phyloP scores from a whole-genome alignment of 2,797 vertebrate species.

The Hydrocynus forskahlii region DNA sequence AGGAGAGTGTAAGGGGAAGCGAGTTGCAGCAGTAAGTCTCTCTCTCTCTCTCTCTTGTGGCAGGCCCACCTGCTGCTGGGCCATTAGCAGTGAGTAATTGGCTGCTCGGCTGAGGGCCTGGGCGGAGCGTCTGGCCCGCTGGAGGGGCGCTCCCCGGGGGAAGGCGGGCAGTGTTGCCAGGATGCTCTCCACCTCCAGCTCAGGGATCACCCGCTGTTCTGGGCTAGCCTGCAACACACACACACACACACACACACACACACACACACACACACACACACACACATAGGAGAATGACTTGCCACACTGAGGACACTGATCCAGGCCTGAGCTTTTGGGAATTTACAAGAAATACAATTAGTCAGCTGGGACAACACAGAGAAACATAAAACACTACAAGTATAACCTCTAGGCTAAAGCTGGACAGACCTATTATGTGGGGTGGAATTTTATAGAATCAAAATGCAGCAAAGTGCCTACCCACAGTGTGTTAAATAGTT shows the following conservation, averaged over 20 bases:
- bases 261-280: no score
- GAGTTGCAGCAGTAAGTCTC: background rate
- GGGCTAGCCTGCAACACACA: slow-evolving; percentile 56
- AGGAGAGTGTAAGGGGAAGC: slow-evolving; percentile 21
- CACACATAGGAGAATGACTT: background rate
- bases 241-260: background rate
- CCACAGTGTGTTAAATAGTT: no score
- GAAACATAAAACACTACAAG: background rate
- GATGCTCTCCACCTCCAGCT: slow-evolving; percentile 53
- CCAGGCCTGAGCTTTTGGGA: slow-evolving; percentile 3
- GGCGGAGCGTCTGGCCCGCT: slow-evolving; percentile 45
- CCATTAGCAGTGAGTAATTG: slow-evolving; percentile 66
- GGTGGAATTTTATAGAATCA: no score
- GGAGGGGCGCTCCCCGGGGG: slow-evolving; percentile 48
- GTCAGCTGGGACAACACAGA: background rate
- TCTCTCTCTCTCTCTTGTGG: slow-evolving; percentile 29
- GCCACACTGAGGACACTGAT: slow-evolving; percentile 1
- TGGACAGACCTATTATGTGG: no score
- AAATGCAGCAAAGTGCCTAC: no score
- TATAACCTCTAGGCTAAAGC: background rate
- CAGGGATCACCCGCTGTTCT: slow-evolving; percentile 51
- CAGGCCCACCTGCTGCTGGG: slow-evolving; percentile 64
- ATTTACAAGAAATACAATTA: slow-evolving; percentile 13
- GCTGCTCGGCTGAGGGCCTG: slow-evolving; percentile 54
- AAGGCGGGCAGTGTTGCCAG: slow-evolving; percentile 47